These are phyloP conservation scores for Sipha maydis DNA, from an alignment of 2,888 invertebrate species.

Conservation along the genomic window DNA sequence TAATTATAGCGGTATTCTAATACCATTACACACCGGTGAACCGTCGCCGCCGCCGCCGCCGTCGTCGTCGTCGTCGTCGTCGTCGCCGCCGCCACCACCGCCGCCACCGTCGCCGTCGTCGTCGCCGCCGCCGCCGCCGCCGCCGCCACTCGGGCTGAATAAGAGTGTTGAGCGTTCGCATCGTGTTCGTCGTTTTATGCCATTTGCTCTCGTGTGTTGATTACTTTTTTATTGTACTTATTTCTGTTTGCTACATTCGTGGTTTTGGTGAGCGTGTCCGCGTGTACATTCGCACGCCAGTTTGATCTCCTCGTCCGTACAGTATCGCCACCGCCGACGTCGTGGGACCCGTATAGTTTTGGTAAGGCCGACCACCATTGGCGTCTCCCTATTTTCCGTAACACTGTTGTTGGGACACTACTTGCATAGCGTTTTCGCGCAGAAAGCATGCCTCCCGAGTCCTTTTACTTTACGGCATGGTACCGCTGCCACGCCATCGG, in stretches of 20 bases:
- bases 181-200: not conserved
- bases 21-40: not conserved
- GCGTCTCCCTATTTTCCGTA: too few species aligned
- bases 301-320: not conserved
- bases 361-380: not conserved
- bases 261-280: too few species aligned
- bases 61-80: not conserved
- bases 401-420: too few species aligned
- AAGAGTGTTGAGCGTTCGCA: not conserved
- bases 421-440: too few species aligned
- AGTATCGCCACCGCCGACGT: not conserved
- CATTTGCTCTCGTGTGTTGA: not conserved
- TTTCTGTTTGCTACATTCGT: too few species aligned
- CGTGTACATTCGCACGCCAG: not conserved
- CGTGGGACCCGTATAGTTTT: not conserved
- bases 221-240: not conserved
- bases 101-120: not conserved
- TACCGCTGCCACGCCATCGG: not conserved
- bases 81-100: not conserved
- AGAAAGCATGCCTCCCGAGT: too few species aligned
- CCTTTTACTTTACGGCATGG: not conserved
- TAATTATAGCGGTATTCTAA: not conserved
- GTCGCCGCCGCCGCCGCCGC: conserved; percentile 6
- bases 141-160: too few species aligned
- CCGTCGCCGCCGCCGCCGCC: not conserved